phyloP scores from a whole-genome alignment of 2,113 vertebrate species.

The Xenotilapia caudafasciata region DNA sequence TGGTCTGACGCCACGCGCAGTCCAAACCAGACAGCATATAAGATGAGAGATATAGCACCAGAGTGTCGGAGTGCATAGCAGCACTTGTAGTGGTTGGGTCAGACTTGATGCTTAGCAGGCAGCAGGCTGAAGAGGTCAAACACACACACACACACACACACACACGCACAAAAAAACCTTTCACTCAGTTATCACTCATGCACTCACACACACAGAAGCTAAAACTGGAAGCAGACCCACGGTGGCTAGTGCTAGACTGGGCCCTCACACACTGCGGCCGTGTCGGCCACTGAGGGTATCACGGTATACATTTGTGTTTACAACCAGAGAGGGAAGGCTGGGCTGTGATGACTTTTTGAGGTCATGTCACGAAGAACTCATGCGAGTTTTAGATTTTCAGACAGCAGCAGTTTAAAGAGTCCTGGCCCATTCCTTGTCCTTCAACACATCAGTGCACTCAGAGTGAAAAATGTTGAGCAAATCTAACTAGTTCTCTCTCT shows the following conservation, averaged over 20 bases:
- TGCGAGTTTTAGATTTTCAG: conserved; percentile 22
- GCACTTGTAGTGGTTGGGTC: conserved; percentile 69
- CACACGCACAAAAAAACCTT: not conserved
- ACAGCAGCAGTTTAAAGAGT: conserved; percentile 48
- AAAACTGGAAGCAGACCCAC: conserved; percentile 22
- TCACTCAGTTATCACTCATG: not conserved
- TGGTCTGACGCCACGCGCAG: conserved; percentile 27
- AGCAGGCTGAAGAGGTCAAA: conserved; percentile 76
- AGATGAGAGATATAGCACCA: conserved; percentile 77
- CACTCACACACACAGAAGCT: not conserved
- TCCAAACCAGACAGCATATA: conserved; percentile 73
- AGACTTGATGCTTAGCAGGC: conserved; percentile 69
- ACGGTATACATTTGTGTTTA: not conserved
- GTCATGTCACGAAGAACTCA: not conserved
- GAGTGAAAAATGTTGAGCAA: not conserved
- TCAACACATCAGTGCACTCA: conserved; percentile 27
- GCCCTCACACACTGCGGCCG: conserved; percentile 9
- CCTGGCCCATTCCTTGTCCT: conserved; percentile 44
- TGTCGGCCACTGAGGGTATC: not conserved
- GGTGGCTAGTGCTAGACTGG: conserved; percentile 1
- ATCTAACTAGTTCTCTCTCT: not conserved
- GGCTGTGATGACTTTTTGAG: conserved; percentile 2
- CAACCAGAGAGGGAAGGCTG: conserved; percentile 1
- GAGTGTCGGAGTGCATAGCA: conserved; percentile 71
- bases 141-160: not conserved